Evolutionary conservation across 2,113 vertebrate species (phyloP).

Genomic region (Hoplias malabaricus): DNA sequence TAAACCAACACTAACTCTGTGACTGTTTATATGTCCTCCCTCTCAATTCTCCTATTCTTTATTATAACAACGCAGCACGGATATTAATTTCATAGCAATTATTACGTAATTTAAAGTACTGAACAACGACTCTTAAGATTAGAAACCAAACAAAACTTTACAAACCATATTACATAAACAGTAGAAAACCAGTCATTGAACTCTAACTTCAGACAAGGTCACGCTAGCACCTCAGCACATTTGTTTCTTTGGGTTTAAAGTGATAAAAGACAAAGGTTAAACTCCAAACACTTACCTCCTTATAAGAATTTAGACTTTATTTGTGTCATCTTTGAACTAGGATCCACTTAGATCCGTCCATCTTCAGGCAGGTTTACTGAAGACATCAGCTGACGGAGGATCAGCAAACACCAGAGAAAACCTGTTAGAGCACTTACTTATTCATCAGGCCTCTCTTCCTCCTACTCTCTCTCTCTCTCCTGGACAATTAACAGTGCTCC

Average conservation of each 20-base stretch:
- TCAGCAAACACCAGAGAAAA: conserved; percentile 40
- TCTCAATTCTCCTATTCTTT: too few relatives aligned
- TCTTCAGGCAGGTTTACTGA: neutral
- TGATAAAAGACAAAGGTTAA: too few relatives aligned
- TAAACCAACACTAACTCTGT: too few relatives aligned
- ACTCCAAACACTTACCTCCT: neutral
- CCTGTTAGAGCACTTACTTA: conserved; percentile 42
- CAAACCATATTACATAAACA: neutral
- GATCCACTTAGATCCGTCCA: neutral
- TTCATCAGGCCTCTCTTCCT: conserved; percentile 10
- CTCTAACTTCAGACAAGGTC: too few relatives aligned
- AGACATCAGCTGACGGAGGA: conserved; percentile 42
- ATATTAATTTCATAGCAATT: too few relatives aligned
- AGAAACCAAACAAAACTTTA: neutral
- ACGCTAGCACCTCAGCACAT: too few relatives aligned
- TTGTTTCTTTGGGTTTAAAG: too few relatives aligned
- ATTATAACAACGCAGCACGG: too few relatives aligned
- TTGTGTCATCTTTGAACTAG: neutral
- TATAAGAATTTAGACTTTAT: neutral
- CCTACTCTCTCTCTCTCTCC: neutral
- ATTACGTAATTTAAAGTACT: too few relatives aligned
- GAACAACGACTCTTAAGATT: neutral
- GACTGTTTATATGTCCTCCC: too few relatives aligned
- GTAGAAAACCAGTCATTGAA: too few relatives aligned
- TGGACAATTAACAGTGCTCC: neutral